Evolutionary conservation across 1,140 invertebrate species (phyloP).

Genomic region (Drosophila orosa): DNA sequence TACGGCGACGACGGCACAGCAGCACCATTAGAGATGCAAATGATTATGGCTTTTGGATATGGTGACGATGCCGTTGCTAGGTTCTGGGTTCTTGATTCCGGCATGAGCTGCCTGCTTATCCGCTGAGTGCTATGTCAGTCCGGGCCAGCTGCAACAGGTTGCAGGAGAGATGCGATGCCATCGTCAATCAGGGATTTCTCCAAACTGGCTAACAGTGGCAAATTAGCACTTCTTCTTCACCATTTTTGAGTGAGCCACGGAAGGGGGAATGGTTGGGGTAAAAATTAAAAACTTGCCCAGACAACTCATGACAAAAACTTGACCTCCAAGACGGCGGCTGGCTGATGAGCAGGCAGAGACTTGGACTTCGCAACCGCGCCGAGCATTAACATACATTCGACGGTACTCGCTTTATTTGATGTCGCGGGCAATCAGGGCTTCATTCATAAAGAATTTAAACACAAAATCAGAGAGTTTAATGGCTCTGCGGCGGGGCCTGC

Average conservation of each 20-base stretch:
- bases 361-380: slow-evolving; percentile 34
- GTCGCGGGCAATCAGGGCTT: slow-evolving; percentile 30
- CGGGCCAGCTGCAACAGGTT: slow-evolving; percentile 16
- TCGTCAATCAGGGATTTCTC: slow-evolving; percentile 3
- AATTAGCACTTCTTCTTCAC: slow-evolving; percentile 17
- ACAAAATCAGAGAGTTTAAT: slow-evolving; percentile 10
- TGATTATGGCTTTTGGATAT: slow-evolving; percentile 74
- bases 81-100: background rate
- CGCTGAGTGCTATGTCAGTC: slow-evolving; percentile 11
- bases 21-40: slow-evolving; percentile 77
- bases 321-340: slow-evolving; percentile 39
- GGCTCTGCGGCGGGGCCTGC: background rate
- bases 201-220: background rate
- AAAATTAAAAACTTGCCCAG: slow-evolving; percentile 34
- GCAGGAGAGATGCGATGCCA: slow-evolving; percentile 1
- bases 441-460: slow-evolving; percentile 36
- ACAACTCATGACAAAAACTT: slow-evolving; percentile 45
- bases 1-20: slow-evolving; percentile 22
- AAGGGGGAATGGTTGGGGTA: background rate
- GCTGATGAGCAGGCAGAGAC: slow-evolving; percentile 7
- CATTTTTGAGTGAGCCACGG: background rate
- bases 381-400: slow-evolving; percentile 70
- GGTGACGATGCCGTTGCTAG: slow-evolving; percentile 31
- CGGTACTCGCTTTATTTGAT: slow-evolving; percentile 34
- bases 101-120: slow-evolving; percentile 11